A percentile compares a stretch with the other conserved stretches of the same genome.
Conservation (phyloP, 1,140 invertebrate genomes). For the Scaptomyza graminum region DNA sequence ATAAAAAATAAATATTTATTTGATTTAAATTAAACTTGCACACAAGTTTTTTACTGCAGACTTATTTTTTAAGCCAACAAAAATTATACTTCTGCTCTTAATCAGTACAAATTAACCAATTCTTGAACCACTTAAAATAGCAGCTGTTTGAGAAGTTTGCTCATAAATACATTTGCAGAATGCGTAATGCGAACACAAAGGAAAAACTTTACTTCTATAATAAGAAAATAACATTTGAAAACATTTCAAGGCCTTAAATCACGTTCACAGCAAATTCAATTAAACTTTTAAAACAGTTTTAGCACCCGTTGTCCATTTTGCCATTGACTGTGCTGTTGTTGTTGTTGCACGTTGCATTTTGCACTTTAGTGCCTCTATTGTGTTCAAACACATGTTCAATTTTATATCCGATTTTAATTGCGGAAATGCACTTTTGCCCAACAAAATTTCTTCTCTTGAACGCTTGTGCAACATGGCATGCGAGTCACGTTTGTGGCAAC, state of each 20-base stretch:
- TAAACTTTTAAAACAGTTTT: slow-evolving; percentile 23
- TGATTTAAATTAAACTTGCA: no score
- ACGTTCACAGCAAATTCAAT: slow-evolving; percentile 34
- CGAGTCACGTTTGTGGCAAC: slow-evolving; percentile 76
- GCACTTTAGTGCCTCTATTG: slow-evolving; percentile 28
- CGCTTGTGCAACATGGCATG: slow-evolving; percentile 30
- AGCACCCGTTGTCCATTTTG: neutral
- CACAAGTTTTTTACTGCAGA: no score
- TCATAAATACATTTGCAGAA: neutral
- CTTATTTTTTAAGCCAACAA: neutral
- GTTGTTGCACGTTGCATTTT: slow-evolving; percentile 2
- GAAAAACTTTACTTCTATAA: neutral
- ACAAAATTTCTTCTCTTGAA: neutral
- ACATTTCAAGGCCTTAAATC: slow-evolving; percentile 25
- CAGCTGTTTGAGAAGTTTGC: slow-evolving; percentile 25
- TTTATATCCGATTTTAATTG: slow-evolving; percentile 75
- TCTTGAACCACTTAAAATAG: neutral
- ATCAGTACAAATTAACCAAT: neutral
- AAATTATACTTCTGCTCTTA: neutral
- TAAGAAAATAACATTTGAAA: neutral
- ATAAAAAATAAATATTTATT: no score
- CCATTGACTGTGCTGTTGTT: neutral
- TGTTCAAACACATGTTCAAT: slow-evolving; percentile 21
- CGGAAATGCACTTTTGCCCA: slow-evolving; percentile 70
- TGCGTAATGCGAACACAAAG: slow-evolving; percentile 28